Percentiles rank a stretch among this genome's conserved stretches.
These are phyloP conservation scores for Cylindroiulus punctatus DNA, from an alignment of 2,888 invertebrate species.

Conservation along the genomic window DNA sequence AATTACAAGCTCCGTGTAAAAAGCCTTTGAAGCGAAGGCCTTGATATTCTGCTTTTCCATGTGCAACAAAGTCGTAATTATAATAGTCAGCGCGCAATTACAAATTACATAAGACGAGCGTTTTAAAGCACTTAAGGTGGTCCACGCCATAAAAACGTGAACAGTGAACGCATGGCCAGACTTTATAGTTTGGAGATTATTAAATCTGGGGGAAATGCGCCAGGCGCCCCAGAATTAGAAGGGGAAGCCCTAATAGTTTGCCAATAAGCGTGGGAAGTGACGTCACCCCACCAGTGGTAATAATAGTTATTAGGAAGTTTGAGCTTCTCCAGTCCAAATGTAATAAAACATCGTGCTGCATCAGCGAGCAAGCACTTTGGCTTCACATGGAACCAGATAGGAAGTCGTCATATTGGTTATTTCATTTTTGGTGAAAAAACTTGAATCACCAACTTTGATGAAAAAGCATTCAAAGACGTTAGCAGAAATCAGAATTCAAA, in stretches of 20 bases:
- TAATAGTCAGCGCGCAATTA: conserved; percentile 7
- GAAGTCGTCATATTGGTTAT: too few species aligned
- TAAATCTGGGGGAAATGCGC: conserved; percentile 12
- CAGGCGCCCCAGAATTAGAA: background rate
- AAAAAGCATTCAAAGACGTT: too few species aligned
- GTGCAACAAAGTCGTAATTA: conserved; percentile 11
- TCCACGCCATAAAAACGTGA: conserved; percentile 34
- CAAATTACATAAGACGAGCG: conserved; percentile 5
- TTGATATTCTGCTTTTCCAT: conserved; percentile 26
- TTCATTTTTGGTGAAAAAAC: too few species aligned
- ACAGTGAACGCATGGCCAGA: background rate
- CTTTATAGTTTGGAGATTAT: conserved; percentile 6
- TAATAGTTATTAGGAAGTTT: conserved; percentile 40
- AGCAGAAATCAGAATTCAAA: too few species aligned
- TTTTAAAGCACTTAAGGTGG: conserved; percentile 14
- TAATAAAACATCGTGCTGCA: background rate
- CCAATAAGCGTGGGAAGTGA: conserved; percentile 16
- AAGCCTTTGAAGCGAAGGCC: background rate
- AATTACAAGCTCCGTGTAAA: background rate
- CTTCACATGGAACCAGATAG: background rate
- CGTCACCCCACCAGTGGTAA: background rate
- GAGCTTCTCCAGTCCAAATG: background rate
- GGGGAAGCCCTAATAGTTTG: conserved; percentile 22
- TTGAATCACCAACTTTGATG: too few species aligned
- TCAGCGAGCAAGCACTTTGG: background rate